Evolutionary conservation across 2,113 vertebrate genomes (phyloP).

Genomic region (Anolis carolinensis): DNA sequence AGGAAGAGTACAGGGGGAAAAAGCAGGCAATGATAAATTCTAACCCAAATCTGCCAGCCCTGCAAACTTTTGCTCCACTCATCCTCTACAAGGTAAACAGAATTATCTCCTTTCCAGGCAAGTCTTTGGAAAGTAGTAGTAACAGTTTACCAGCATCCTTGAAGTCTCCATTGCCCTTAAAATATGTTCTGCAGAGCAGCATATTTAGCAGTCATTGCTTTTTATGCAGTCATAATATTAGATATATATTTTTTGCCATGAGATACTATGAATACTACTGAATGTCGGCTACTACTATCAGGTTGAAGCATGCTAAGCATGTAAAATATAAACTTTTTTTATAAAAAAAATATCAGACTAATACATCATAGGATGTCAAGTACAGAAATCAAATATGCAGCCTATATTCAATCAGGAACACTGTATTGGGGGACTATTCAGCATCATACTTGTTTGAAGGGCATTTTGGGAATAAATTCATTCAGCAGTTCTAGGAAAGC

Average conservation of each 20-base stretch:
- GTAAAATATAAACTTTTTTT: background rate
- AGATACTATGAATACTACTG: background rate
- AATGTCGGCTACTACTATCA: background rate
- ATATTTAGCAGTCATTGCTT: background rate
- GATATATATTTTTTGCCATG: no score
- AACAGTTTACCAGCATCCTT: background rate
- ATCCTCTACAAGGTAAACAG: constrained; percentile 34
- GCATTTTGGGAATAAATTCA: background rate
- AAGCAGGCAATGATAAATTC: constrained; percentile 44
- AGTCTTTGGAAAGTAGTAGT: background rate
- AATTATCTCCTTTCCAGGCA: constrained; percentile 41
- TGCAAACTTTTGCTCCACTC: constrained; percentile 39
- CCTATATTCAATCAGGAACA: background rate
- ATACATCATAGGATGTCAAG: background rate
- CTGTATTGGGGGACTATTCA: background rate
- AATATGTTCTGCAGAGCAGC: background rate
- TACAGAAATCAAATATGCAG: background rate
- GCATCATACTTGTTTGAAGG: background rate
- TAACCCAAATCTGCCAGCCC: constrained; percentile 64
- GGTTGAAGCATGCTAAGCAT: background rate
- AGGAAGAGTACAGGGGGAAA: background rate
- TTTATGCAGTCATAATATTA: background rate
- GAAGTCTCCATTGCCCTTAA: accelerated
- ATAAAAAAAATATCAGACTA: background rate
- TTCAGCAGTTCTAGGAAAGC: background rate